Percentiles rank a stretch among this genome's conserved stretches.
Evolutionary conservation across 2,888 invertebrate genomes (phyloP).

Genomic region (Eilema griseolum): DNA sequence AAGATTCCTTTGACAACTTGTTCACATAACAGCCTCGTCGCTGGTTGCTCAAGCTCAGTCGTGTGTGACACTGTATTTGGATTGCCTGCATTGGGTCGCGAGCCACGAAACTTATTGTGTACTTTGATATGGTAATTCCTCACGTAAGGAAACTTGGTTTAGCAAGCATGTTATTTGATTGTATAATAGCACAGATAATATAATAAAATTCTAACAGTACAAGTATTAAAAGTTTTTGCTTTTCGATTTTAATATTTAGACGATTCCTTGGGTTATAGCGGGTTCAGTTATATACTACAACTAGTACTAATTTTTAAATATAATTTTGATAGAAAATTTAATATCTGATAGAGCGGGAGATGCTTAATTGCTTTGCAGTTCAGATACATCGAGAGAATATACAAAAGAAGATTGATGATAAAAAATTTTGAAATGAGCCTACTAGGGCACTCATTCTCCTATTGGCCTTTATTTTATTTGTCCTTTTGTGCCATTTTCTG

Average conservation of each 20-base stretch:
- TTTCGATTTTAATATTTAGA: neutral
- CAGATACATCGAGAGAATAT: neutral
- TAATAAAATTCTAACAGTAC: too few relatives aligned
- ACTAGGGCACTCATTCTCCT: too few relatives aligned
- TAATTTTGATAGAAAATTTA: too few relatives aligned
- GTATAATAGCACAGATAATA: too few relatives aligned
- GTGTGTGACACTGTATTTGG: slow-evolving; percentile 57
- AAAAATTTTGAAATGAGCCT: too few relatives aligned
- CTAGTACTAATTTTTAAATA: too few relatives aligned
- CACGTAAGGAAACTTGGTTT: neutral
- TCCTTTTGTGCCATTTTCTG: too few relatives aligned
- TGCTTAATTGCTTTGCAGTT: too few relatives aligned
- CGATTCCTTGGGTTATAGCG: too few relatives aligned
- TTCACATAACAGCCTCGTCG: neutral
- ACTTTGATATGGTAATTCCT: slow-evolving; percentile 6
- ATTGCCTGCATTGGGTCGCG: slow-evolving; percentile 59
- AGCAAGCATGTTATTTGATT: neutral
- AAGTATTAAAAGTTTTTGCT: neutral
- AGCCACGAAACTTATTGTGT: slow-evolving; percentile 26
- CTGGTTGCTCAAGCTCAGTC: slow-evolving; percentile 20
- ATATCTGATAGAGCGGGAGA: too few relatives aligned
- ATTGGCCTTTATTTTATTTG: too few relatives aligned
- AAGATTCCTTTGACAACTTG: neutral
- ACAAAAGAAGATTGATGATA: neutral
- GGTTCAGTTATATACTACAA: too few relatives aligned